phyloP scores from a whole-genome alignment of 2,888 invertebrate genomes.

The Tachina fera region DNA sequence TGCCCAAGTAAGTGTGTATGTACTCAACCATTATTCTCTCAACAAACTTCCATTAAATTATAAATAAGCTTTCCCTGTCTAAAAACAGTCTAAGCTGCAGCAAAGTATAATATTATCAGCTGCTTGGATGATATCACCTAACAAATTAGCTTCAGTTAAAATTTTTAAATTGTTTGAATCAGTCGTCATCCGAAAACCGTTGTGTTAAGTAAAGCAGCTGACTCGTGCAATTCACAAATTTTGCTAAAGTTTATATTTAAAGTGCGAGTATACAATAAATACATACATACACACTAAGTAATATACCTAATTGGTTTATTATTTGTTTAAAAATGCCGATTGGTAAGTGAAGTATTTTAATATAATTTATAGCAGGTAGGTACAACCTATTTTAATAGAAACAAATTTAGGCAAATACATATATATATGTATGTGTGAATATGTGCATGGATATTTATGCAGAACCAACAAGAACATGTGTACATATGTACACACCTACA shows the following conservation, averaged over 20 bases:
- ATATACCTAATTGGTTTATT: background rate
- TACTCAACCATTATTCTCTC: no score
- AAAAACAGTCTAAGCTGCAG: background rate
- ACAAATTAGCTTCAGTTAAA: background rate
- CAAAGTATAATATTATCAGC: constrained; percentile 1
- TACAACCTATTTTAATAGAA: background rate
- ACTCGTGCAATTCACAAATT: background rate
- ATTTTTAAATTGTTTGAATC: constrained; percentile 55
- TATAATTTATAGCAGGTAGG: background rate
- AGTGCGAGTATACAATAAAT: background rate
- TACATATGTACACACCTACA: background rate
- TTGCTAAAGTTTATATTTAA: constrained; percentile 3
- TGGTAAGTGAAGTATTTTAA: constrained; percentile 35
- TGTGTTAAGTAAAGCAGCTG: constrained; percentile 33
- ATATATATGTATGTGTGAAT: background rate
- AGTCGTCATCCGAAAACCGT: constrained; percentile 52
- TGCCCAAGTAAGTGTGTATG: no score
- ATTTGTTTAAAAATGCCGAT: constrained; percentile 43
- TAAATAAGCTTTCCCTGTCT: no score
- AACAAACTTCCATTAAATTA: no score
- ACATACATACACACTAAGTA: background rate
- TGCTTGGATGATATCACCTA: background rate
- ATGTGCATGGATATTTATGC: no score
- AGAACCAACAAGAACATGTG: background rate
- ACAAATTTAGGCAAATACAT: background rate